Base-by-base conservation (phyloP, 2,797 vertebrate genomes). In the Spinibarbus caldwelli region DNA sequence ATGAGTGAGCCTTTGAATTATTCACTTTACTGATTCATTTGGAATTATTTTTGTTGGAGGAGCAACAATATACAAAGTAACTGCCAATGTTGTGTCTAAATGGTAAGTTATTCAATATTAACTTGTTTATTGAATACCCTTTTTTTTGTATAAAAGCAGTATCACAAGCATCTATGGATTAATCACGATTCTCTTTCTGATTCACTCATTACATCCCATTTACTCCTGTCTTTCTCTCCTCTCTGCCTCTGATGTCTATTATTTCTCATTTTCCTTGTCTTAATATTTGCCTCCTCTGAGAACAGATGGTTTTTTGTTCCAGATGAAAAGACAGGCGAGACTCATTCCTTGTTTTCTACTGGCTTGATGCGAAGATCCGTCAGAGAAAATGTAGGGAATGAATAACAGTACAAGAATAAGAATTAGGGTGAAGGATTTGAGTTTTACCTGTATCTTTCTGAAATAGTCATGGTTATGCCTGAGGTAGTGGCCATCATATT, bases 291-390 rank as follows among this genome's bases (percentile, higher is more conserved):
- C 47, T 34, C 85, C 73, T 80, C 67, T 70, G 82, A 66, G 86
- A 86, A 83, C 87, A 87, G 84, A 86, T 88, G 81, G 8, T 73
- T 88, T 88, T 87, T 86, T 86, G 81, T 87, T 89, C 70, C 80
- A 47, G 77, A 83, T 89, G 80, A 89, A 89, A 86, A 85, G 84
- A 57, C 73, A 85, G 80, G 70, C 41, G 80, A 79, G 75, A 72
- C 80, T 82, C 36, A 34, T 68, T 75, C 31, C 29, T 68, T 4
- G 11, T 47, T 17, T 80, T 71, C 19, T 54, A 54, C 68, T 78
- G 31, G 73, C 52, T 75, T 76, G 71, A 66, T 83, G 81, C 68
- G 45, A 73, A 67, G 26, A 84, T 75, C 54, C 23, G 11, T 73
- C 76, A 67, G 70, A 76, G 26, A 67, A n/a, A 75, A 81, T 75